These are phyloP conservation scores for Lasioglossum vierecki DNA, from an alignment of 2,888 invertebrate genomes.

Conservation along the genomic window DNA sequence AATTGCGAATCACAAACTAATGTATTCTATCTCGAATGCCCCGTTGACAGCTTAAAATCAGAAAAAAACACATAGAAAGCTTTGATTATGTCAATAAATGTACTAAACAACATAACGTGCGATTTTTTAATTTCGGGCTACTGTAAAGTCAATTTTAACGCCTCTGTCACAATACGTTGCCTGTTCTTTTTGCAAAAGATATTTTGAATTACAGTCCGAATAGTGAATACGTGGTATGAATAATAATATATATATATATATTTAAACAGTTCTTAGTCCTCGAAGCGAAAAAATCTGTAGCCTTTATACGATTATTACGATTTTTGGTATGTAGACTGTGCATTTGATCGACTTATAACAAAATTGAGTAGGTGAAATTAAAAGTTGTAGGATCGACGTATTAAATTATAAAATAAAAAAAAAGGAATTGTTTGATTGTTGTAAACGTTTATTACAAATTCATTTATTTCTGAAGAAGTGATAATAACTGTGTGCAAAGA, in stretches of 20 bases:
- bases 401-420: neutral
- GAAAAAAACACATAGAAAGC: neutral
- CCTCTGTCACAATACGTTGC: neutral
- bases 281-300: neutral
- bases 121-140: neutral
- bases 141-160: neutral
- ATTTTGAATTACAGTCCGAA: neutral
- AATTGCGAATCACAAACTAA: constrained; percentile 3
- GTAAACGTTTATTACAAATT: neutral
- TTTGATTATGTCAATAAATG: neutral
- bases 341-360: neutral
- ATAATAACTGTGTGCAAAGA: neutral
- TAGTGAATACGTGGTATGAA: neutral
- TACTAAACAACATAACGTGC: neutral
- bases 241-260: neutral
- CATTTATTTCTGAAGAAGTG: neutral
- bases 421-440: neutral
- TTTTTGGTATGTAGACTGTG: neutral
- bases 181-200: neutral
- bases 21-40: neutral
- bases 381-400: neutral
- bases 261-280: neutral
- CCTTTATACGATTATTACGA: neutral
- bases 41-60: neutral
- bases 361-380: neutral